These are phyloP conservation scores for Poeciliopsis gracilis DNA, from an alignment of 2,797 vertebrate species.

Conservation along the genomic window DNA sequence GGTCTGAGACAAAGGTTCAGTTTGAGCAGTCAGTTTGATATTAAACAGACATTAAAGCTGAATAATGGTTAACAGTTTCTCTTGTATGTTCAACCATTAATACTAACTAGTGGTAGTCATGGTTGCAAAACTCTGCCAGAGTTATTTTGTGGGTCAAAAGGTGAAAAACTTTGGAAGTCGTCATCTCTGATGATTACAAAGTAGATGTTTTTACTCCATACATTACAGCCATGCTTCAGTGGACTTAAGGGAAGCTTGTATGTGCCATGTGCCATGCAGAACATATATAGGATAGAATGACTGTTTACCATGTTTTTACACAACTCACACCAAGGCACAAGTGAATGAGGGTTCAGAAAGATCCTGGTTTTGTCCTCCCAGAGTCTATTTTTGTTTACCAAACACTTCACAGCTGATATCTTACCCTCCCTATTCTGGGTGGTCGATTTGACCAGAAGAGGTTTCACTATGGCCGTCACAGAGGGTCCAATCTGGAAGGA, in stretches of 20 bases:
- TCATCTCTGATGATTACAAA: not conserved
- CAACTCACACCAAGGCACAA: not conserved
- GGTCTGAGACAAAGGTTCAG: not conserved
- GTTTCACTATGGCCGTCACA: not conserved
- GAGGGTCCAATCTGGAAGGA: slow-evolving; percentile 7
- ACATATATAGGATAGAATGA: not conserved
- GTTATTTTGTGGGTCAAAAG: not conserved
- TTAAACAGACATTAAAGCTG: not conserved
- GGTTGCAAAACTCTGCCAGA: not conserved
- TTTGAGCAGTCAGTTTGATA: not conserved
- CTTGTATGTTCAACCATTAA: no score
- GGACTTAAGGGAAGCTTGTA: not conserved
- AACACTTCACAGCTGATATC: slow-evolving; percentile 19
- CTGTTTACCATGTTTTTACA: not conserved
- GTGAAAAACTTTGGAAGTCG: not conserved
- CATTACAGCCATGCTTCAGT: not conserved
- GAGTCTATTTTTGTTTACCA: slow-evolving; percentile 18
- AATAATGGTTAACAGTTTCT: not conserved
- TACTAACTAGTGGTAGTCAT: not conserved
- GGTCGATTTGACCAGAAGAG: not conserved
- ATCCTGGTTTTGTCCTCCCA: not conserved
- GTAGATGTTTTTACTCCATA: not conserved
- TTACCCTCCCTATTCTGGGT: slow-evolving; percentile 17
- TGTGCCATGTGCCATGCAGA: not conserved
- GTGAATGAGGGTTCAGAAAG: not conserved